Evolutionary conservation across 2,888 invertebrate genomes (phyloP).

Genomic region (Leptinotarsa tumamoca): DNA sequence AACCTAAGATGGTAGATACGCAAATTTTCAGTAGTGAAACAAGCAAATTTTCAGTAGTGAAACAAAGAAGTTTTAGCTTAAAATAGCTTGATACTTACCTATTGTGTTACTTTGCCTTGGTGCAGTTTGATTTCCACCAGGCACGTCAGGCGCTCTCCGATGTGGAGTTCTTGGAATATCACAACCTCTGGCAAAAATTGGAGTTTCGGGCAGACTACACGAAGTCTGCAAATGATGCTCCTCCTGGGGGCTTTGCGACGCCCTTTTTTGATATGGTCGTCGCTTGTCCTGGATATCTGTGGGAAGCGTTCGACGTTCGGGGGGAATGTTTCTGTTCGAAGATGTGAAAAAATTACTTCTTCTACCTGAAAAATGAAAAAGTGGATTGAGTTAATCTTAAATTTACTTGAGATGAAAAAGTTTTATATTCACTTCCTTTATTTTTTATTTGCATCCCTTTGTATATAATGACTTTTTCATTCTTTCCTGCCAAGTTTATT

Average conservation of each 20-base stretch:
- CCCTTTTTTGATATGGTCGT: slow-evolving; percentile 64
- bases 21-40: too few species aligned
- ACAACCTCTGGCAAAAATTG: slow-evolving; percentile 83
- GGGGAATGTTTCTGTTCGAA: slow-evolving; percentile 71
- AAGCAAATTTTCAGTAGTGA: too few species aligned
- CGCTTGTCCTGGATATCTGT: slow-evolving; percentile 68
- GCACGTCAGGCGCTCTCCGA: slow-evolving; percentile 73
- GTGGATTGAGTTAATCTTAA: not conserved
- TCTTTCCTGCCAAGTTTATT: too few species aligned
- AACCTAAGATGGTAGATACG: too few species aligned
- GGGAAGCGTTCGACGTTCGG: slow-evolving; percentile 80
- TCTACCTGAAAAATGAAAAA: slow-evolving; percentile 41
- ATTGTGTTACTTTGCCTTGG: slow-evolving; percentile 75
- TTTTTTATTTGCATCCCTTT: too few species aligned
- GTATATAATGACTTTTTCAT: too few species aligned
- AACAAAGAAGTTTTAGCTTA: too few species aligned
- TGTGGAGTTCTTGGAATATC: slow-evolving; percentile 88
- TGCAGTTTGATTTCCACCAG: slow-evolving; percentile 69
- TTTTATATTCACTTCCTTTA: too few species aligned
- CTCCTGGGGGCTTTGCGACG: slow-evolving; percentile 71
- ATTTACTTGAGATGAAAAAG: too few species aligned
- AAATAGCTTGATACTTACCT: slow-evolving; percentile 70
- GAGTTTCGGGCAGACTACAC: slow-evolving; percentile 89
- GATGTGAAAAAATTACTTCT: slow-evolving; percentile 65
- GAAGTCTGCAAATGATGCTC: slow-evolving; percentile 81